Evolutionary conservation across 2,797 vertebrate species (phyloP).

Genomic region (Helostoma temminkii): DNA sequence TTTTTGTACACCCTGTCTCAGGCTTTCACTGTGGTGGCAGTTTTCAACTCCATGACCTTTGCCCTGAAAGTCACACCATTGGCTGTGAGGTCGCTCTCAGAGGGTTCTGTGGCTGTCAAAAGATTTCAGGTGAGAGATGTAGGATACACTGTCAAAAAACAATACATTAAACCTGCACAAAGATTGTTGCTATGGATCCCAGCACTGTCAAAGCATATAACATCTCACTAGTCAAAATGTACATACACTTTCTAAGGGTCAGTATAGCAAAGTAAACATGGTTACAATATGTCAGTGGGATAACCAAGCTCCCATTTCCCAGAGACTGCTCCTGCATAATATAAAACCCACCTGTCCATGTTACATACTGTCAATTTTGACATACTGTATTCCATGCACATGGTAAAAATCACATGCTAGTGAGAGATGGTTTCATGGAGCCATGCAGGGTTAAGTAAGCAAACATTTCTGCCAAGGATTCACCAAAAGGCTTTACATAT

Average conservation of each 20-base stretch:
- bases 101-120: slow-evolving; percentile 84
- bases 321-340: slow-evolving; percentile 4
- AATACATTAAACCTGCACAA: background rate
- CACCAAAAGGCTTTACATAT: slow-evolving; percentile 27
- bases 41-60: slow-evolving; percentile 91
- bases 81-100: slow-evolving; percentile 84
- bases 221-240: background rate
- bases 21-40: slow-evolving; percentile 89
- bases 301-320: background rate
- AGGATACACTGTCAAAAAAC: no score
- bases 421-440: slow-evolving; percentile 57
- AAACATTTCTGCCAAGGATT: slow-evolving; percentile 37
- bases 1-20: slow-evolving; percentile 51
- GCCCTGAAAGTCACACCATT: slow-evolving; percentile 88
- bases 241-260: background rate
- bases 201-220: background rate
- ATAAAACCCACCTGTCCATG: slow-evolving; percentile 12
- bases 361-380: slow-evolving; percentile 44
- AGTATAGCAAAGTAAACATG: slow-evolving; percentile 6
- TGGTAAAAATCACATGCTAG: slow-evolving; percentile 55
- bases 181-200: background rate
- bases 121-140: slow-evolving; percentile 85
- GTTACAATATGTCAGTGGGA: background rate
- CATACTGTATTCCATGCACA: slow-evolving; percentile 49
- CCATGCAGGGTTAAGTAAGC: slow-evolving; percentile 49